phyloP scores from a whole-genome alignment of 2,797 vertebrate genomes.

The Molothrus aeneus region DNA sequence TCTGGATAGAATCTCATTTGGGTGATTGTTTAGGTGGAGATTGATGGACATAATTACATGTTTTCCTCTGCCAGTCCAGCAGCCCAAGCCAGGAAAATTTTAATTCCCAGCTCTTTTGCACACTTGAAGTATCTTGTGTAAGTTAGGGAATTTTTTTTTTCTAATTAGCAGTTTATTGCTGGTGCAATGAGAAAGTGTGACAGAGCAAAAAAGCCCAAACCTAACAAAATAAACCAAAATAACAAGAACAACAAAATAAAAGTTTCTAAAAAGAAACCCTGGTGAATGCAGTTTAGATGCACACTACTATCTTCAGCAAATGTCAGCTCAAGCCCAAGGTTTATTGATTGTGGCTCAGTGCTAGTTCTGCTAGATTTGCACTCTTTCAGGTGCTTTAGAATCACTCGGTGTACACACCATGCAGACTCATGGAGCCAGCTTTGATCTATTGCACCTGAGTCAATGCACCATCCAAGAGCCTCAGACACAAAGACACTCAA shows the following conservation, averaged over 20 bases:
- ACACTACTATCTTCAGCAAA: neutral
- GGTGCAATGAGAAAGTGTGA: neutral
- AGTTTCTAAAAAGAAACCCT: neutral
- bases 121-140: neutral
- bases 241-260: neutral
- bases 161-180: neutral
- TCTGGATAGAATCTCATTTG: neutral
- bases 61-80: neutral
- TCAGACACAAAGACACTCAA: neutral
- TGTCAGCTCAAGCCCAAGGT: neutral
- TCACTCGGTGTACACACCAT: fast-evolving
- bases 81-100: neutral
- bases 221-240: neutral
- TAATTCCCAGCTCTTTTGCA: neutral
- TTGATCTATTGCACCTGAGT: neutral
- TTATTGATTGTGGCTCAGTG: neutral
- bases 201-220: neutral
- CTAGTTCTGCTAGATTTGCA: neutral
- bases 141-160: neutral
- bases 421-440: neutral
- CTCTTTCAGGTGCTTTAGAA: neutral
- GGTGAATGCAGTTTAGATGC: neutral
- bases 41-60: neutral
- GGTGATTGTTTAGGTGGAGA: neutral
- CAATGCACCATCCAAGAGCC: neutral